A percentile compares a stretch with the other conserved stretches of the same genome.
Conservation (phyloP, 2,888 invertebrate species). For the Platycheirus rosarum region DNA sequence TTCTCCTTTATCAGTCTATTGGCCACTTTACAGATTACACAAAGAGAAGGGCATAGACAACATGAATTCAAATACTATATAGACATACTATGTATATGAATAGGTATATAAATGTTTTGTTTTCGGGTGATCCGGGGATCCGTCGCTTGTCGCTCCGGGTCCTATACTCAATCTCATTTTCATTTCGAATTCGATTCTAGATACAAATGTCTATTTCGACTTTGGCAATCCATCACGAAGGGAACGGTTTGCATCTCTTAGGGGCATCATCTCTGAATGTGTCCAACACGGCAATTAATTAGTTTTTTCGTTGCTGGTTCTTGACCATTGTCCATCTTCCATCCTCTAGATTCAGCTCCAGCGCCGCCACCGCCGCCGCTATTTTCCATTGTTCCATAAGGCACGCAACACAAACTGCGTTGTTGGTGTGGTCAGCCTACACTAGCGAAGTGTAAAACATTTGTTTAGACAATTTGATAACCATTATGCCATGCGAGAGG, state of each 20-base stretch:
- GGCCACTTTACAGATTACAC: conserved; percentile 44
- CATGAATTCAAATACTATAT: neutral
- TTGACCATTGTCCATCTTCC: conserved; percentile 13
- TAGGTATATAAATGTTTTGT: conserved; percentile 14
- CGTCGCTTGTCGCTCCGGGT: conserved; percentile 65
- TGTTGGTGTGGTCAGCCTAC: conserved; percentile 62
- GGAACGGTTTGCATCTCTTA: conserved; percentile 71
- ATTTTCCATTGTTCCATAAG: conserved; percentile 54
- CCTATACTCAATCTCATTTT: conserved; percentile 72
- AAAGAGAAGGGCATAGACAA: conserved; percentile 37
- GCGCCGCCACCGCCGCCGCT: conserved; percentile 19
- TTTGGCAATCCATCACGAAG: conserved; percentile 73
- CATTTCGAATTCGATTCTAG: conserved; percentile 71
- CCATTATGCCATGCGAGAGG: conserved; percentile 25
- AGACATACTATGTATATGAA: neutral
- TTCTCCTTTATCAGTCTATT: conserved; percentile 10
- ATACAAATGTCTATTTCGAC: conserved; percentile 75
- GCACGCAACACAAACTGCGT: conserved; percentile 35
- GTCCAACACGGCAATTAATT: conserved; percentile 71
- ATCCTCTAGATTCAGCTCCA: conserved; percentile 4
- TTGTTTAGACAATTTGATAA: conserved; percentile 65
- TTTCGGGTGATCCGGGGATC: conserved; percentile 46
- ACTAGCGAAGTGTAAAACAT: conserved; percentile 58
- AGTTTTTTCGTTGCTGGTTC: conserved; percentile 34
- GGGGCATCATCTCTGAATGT: conserved; percentile 70